Percentiles rank a stretch among this genome's conserved stretches.
These are phyloP conservation scores for Drosophila meridiana DNA, from an alignment of 2,888 invertebrate species.

Conservation along the genomic window DNA sequence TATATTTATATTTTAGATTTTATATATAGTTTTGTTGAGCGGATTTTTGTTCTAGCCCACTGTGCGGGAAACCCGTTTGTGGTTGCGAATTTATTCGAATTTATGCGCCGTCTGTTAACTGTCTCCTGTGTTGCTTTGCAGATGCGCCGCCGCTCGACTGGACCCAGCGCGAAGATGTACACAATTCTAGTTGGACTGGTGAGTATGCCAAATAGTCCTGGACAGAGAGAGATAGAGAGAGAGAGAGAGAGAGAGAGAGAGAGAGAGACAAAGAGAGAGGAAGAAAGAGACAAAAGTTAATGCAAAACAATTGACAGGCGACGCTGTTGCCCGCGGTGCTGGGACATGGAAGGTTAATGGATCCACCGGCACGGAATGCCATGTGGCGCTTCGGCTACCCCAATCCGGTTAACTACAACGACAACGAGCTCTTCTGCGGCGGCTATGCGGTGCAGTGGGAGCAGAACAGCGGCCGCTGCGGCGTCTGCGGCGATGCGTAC, in stretches of 20 bases:
- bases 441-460: slow-evolving; percentile 96
- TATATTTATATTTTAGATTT: neutral
- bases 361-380: slow-evolving; percentile 95
- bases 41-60: slow-evolving; percentile 16
- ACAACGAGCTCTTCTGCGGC: slow-evolving; percentile 97
- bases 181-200: slow-evolving; percentile 53
- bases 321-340: slow-evolving; percentile 83
- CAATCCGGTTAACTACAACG: slow-evolving; percentile 97
- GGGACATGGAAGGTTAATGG: slow-evolving; percentile 95
- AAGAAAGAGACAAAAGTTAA: neutral
- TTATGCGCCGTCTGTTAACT: slow-evolving; percentile 35
- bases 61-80: slow-evolving; percentile 52
- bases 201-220: slow-evolving; percentile 33
- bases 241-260: neutral
- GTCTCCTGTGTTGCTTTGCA: slow-evolving; percentile 31
- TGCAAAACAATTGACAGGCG: slow-evolving; percentile 18
- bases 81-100: slow-evolving; percentile 37
- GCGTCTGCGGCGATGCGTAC: slow-evolving; percentile 95
- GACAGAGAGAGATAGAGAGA: neutral
- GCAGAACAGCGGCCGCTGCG: slow-evolving; percentile 94
- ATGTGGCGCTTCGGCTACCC: slow-evolving; percentile 98
- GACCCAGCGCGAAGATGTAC: slow-evolving; percentile 36
- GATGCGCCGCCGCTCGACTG: slow-evolving; percentile 49
- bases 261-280: neutral
- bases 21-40: too few relatives aligned